Evolutionary conservation across 2,888 invertebrate genomes (phyloP).

Genomic region (Tubiluchus corallicola): DNA sequence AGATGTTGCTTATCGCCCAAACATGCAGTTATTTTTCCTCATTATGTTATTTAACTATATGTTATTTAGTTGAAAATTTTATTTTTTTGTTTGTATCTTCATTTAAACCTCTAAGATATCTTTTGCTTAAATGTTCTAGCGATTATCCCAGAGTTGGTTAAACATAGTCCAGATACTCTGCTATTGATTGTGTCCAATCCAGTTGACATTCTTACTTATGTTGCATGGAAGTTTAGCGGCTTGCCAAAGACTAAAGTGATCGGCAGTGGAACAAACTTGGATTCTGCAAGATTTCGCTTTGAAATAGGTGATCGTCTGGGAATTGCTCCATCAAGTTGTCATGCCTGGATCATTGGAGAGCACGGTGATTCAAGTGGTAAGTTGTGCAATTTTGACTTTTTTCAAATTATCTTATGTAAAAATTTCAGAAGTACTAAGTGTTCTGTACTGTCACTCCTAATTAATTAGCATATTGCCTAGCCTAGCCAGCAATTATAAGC

Average conservation of each 20-base stretch:
- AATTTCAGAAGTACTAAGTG: too few relatives aligned
- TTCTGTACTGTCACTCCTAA: too few relatives aligned
- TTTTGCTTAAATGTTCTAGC: conserved; percentile 25
- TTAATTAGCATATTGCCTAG: too few relatives aligned
- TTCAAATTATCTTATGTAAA: neutral
- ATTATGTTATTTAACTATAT: too few relatives aligned
- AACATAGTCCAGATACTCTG: conserved; percentile 67
- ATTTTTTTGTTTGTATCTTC: too few relatives aligned
- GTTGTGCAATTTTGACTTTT: conserved; percentile 13
- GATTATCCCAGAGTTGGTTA: conserved; percentile 59
- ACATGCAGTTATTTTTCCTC: too few relatives aligned
- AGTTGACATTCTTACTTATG: conserved; percentile 76
- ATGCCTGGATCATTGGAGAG: conserved; percentile 84
- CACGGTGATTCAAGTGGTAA: conserved; percentile 73
- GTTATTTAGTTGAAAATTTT: too few relatives aligned
- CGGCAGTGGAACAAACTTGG: conserved; percentile 81
- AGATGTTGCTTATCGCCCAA: too few relatives aligned
- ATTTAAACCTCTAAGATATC: too few relatives aligned
- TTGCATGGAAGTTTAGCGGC: conserved; percentile 84
- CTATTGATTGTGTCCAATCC: conserved; percentile 77
- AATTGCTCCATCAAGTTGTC: conserved; percentile 62
- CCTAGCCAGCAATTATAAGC: too few relatives aligned
- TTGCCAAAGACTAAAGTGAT: conserved; percentile 68
- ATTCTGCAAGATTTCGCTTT: conserved; percentile 76
- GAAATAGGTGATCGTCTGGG: conserved; percentile 59